phyloP scores from a whole-genome alignment of 2,113 vertebrate species.

The Pungitius pungitius region DNA sequence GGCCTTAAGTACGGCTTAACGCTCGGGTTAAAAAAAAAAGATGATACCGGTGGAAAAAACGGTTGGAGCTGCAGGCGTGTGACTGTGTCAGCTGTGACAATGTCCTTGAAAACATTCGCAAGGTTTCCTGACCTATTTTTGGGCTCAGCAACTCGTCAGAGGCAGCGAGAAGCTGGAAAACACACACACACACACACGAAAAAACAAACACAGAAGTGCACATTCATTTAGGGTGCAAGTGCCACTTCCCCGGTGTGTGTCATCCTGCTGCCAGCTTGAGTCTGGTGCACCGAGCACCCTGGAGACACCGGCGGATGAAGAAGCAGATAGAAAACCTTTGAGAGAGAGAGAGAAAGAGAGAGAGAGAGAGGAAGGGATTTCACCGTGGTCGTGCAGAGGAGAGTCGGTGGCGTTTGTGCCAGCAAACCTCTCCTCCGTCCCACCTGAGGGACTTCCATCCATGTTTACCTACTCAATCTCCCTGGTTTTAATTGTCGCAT shows the following conservation, averaged over 20 bases:
- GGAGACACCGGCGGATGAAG: constrained; percentile 65
- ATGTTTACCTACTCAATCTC: constrained; percentile 24
- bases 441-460: constrained; percentile 34
- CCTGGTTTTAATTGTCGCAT: constrained; percentile 18
- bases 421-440: constrained; percentile 43
- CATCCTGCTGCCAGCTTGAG: constrained; percentile 39
- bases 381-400: constrained; percentile 56
- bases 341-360: constrained; percentile 15
- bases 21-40: background rate
- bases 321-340: constrained; percentile 62
- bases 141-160: constrained; percentile 22
- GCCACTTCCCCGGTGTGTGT: constrained; percentile 45
- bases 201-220: constrained; percentile 21
- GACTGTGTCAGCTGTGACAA: constrained; percentile 6
- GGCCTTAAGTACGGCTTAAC: background rate
- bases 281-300: constrained; percentile 37
- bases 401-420: constrained; percentile 35
- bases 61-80: constrained; percentile 8
- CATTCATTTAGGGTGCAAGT: constrained; percentile 26
- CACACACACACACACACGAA: constrained; percentile 18
- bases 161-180: constrained; percentile 3
- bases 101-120: constrained; percentile 40
- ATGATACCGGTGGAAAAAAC: background rate
- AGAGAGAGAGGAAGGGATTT: constrained; percentile 29
- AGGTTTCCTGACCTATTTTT: constrained; percentile 45